These are phyloP conservation scores for Oncorhynchus gorbuscha DNA, from an alignment of 2,113 vertebrate species.

Conservation along the genomic window DNA sequence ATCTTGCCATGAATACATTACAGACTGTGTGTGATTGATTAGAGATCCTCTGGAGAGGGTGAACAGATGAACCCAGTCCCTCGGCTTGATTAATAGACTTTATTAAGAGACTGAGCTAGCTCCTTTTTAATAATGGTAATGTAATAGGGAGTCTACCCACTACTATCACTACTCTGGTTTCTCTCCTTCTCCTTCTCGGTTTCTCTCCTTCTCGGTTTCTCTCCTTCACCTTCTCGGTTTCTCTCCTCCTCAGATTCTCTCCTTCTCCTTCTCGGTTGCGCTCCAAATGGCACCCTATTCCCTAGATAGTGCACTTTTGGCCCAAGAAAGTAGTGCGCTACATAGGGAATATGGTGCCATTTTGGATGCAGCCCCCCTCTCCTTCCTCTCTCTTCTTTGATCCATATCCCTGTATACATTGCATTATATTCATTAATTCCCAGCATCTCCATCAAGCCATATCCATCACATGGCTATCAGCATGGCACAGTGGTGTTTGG, in stretches of 20 bases:
- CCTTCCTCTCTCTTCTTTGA: constrained; percentile 18
- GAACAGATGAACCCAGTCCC: constrained; percentile 72
- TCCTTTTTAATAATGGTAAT: constrained; percentile 78
- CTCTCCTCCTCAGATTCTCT: too few species aligned
- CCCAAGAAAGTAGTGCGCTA: too few species aligned
- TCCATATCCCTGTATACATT: constrained; percentile 44
- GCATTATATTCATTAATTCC: constrained; percentile 45
- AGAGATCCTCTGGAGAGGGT: constrained; percentile 69
- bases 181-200: too few species aligned
- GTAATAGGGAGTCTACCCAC: constrained; percentile 62
- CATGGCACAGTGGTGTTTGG: constrained; percentile 34
- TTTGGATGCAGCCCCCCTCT: neutral
- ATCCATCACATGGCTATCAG: constrained; percentile 64
- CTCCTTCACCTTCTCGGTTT: too few species aligned
- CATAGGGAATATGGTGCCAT: too few species aligned
- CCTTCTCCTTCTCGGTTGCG: too few species aligned
- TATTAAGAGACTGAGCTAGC: constrained; percentile 77
- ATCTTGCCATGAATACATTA: constrained; percentile 77
- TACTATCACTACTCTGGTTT: constrained; percentile 54
- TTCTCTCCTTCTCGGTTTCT: too few species aligned
- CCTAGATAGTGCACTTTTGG: neutral
- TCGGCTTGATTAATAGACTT: constrained; percentile 80
- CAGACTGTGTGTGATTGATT: constrained; percentile 73
- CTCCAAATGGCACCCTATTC: too few species aligned
- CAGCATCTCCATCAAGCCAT: constrained; percentile 45